Base-by-base conservation (phyloP, 2,888 invertebrate genomes). In the Keiferia lycopersicella region DNA sequence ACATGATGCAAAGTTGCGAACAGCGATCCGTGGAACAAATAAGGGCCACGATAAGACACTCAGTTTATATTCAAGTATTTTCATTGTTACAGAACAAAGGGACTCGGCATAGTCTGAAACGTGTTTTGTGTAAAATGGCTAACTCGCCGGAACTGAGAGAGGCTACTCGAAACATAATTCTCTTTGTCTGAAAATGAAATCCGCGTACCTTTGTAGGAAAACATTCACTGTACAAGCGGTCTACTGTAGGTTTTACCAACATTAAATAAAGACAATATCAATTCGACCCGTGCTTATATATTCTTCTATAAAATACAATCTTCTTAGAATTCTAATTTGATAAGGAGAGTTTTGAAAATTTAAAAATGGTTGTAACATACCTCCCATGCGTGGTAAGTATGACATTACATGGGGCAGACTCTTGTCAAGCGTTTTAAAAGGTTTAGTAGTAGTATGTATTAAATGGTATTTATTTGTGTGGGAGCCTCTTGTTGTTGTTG, bases 71-170 rank as follows among this genome's bases (percentile, higher is more conserved):
- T 83, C 78, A 81, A 86, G 86, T 78, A 81, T 79, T 81, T 78
- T 80, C 86, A 84, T 87, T 88, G 86, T 88, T 81, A 69, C 67
- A 67, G 78, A 86, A 88, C 86, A 88, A 88, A 86, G 76, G 81
- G 73, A 70, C 69, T 53, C 71, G 73, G 73, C 76, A 77, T 81
- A 83, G 82, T 83, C 78, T 81, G 76, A 75, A 83, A 83, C 80
- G 81, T 81, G 82, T 86, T 88, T 86, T 84, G 83, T 82, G 77
- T 76, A 78, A 84, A 85, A 83, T 82, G 81, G 83, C 83, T 82
- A 83, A 81, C 81, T 80, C 70, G 71, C 67, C 67, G 68, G 69
- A 71, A 68, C 69, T 65, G 60, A 64, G 68, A 68, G 69, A 66
- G 68, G 69, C 70, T 71, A 68, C 68, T 62, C 59, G 20, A 59